Base-by-base conservation (phyloP, 2,888 invertebrate species). In the Eucera pruinosa region DNA sequence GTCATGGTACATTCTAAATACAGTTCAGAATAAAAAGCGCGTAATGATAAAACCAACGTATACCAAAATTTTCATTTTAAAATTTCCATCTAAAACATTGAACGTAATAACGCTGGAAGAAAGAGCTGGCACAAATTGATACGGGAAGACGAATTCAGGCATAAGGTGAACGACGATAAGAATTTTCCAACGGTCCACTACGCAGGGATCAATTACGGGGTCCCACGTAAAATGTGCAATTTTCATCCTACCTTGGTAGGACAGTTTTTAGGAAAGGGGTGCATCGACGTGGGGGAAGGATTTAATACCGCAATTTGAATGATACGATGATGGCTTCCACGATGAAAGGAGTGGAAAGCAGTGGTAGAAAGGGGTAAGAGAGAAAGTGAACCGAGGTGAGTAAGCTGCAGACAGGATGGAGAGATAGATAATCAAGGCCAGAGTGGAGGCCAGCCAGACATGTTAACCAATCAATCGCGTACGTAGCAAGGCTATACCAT, bases 381-480 rank as follows among this genome's bases (percentile, higher is more conserved):
- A 75, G 77, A 76, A 69, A 70, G 75, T 50, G 75, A 55, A 65
- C 72, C 47, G 76, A 71, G 80, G 73, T 57, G 80, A 72, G 82
- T 83, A 81, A 86, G 82, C 81, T 86, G 86, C 73, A 83, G 86
- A 86, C 86, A 86, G 86, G 78, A 66, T 78, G 70, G 87, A 85
- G 83, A 84, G 89, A 87, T 86, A 83, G 89, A 89, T 89, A 90
- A 89, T 89, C 89, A 89, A 89, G 87, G 84, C 83, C 83, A 84
- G 83, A 86, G 82, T 80, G 82, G 83, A 87, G 87, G 86, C 83
- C 82, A 86, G 82, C 86, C 82, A 82, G 83, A 85, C 88, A 88
- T 88, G 88, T 90, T 89, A 88, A 88, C 89, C 87, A 88, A 89
- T 88, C 90, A 90, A 89, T 89, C 89, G 89, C 68, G 78, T 80